Evolutionary conservation across 2,797 vertebrate genomes (phyloP).

Genomic region (Mormyrus hasselquistii): DNA sequence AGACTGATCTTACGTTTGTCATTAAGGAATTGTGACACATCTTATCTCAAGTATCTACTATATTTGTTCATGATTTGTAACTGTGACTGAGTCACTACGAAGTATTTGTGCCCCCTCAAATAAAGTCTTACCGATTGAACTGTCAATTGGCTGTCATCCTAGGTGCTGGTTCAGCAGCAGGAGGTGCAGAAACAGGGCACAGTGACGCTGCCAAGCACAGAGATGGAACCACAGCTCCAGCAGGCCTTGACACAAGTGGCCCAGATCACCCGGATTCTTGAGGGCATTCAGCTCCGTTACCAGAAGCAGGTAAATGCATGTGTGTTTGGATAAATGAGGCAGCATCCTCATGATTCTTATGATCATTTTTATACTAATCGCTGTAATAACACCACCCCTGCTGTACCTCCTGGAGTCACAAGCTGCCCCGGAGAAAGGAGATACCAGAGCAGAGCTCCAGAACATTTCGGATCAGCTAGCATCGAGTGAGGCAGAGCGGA

Average conservation of each 20-base stretch:
- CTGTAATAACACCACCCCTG: not conserved
- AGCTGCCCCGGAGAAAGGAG: slow-evolving; percentile 29
- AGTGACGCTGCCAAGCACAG: slow-evolving; percentile 34
- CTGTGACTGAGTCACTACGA: not conserved
- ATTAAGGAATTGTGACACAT: not conserved
- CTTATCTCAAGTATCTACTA: not conserved
- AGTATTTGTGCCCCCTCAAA: not conserved
- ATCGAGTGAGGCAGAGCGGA: slow-evolving; percentile 48
- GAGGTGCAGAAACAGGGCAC: slow-evolving; percentile 43
- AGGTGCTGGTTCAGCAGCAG: slow-evolving; percentile 65
- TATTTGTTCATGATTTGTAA: not conserved
- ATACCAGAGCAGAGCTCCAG: slow-evolving; percentile 13
- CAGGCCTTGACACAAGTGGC: slow-evolving; percentile 62
- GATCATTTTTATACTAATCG: not conserved
- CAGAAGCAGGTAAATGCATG: slow-evolving; percentile 45
- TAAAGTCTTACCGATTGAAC: not conserved
- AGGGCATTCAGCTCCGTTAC: slow-evolving; percentile 50
- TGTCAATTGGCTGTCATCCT: slow-evolving; percentile 6
- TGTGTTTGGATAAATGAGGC: not conserved
- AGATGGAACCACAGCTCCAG: slow-evolving; percentile 49
- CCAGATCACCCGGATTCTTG: slow-evolving; percentile 45
- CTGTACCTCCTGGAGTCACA: slow-evolving; percentile 46
- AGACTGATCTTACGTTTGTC: not conserved
- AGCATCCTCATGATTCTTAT: not conserved
- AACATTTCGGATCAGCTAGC: slow-evolving; percentile 38